Evolutionary conservation across 2,113 vertebrate genomes (phyloP).

Genomic region (Epinephelus lanceolatus): DNA sequence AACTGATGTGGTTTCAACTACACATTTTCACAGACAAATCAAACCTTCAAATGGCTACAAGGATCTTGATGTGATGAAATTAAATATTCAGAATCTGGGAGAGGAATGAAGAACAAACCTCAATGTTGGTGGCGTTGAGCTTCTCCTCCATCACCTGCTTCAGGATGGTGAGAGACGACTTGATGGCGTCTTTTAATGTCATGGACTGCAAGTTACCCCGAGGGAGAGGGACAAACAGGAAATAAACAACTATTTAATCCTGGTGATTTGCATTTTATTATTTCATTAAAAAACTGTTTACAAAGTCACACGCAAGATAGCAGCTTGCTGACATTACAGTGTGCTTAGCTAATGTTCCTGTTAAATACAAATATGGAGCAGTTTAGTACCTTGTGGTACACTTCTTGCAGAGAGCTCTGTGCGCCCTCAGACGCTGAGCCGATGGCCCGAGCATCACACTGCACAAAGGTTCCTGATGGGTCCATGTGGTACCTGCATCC

Average conservation of each 20-base stretch:
- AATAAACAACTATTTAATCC: constrained; percentile 6
- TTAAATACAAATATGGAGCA: not conserved
- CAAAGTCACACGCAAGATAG: not conserved
- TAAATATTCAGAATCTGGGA: not conserved
- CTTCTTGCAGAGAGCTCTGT: constrained; percentile 98
- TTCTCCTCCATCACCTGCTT: constrained; percentile 99
- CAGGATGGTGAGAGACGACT: constrained; percentile 97
- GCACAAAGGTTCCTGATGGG: constrained; percentile 97
- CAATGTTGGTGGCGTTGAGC: constrained; percentile 98
- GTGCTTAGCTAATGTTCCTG: not conserved
- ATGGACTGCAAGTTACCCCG: constrained; percentile 88
- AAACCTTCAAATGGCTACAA: not conserved
- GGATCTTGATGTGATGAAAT: not conserved
- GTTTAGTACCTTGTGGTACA: constrained; percentile 95
- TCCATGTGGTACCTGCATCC: constrained; percentile 96
- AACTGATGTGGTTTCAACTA: not conserved
- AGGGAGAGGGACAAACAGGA: constrained; percentile 9
- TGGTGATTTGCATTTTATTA: not conserved
- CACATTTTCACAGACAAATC: not conserved
- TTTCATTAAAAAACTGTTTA: not conserved
- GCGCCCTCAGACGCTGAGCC: constrained; percentile 98
- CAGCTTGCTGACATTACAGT: not conserved
- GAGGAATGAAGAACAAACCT: constrained; percentile 84
- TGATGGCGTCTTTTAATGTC: constrained; percentile 99
- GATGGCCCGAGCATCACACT: constrained; percentile 97